Evolutionary conservation across 2,113 vertebrate genomes (phyloP), one percentile per base, ranked within the genome.

Genomic region (Hippocampus comes): DNA sequence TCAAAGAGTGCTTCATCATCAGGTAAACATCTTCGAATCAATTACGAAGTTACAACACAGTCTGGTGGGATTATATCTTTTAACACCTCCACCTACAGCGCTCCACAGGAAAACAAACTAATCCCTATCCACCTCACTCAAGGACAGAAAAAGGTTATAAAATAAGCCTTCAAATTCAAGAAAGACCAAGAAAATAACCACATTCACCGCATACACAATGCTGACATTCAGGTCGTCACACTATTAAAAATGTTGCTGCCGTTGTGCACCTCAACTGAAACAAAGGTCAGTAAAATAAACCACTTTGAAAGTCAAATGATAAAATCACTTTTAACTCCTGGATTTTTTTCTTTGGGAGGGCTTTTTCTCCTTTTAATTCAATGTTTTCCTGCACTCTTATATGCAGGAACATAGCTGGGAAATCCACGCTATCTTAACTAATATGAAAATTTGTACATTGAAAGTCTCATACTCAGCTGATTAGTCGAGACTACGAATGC

Each of bases 1-100:
- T 66, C 23, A n/a, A 66, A 66, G n/a, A 15, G 10, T 46, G 42
- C 11, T 1, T 12, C 34, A 27, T 66, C 64, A 66, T 15, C 9
- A 21, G 9, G 34, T 63, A 63, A 63, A 64, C 3, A 25, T 46
- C n/a, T 27, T 66, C 15, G 48, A 25, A 66, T 66, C 21, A 14
- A 71, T 61, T 49, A 65, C 73, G 30, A 59, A 75, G 80, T 83
- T 80, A 80, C 70, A 83, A 80, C 81, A 79, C 73, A 73, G 72
- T 67, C 56, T 72, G 75, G 73, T 82, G 77, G 82, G 86, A 79
- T 84, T 49, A 67, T 86, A 81, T 88, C 85, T 81, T 83, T 84
- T 82, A 83, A 86, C 77, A 63, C 65, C 18, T 77, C 70, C 59
- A 59, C 67, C 66, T 63, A 67, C 73, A 55, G 67, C 21, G 49